Evolutionary conservation across 2,888 invertebrate species (phyloP).

Genomic region (Phytoseiulus persimilis): DNA sequence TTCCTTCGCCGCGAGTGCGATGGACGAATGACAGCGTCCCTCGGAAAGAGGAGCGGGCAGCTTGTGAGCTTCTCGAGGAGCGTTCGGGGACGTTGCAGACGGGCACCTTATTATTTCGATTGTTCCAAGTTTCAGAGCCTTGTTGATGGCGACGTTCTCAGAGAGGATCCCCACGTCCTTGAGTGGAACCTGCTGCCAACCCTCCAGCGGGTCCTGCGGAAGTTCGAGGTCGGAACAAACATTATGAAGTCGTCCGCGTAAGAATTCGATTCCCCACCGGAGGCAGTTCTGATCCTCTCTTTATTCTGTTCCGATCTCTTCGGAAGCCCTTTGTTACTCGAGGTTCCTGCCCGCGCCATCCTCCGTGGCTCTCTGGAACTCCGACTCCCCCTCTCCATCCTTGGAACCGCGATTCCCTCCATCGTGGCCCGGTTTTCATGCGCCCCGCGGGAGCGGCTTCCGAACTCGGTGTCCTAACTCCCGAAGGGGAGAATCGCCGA

Average conservation of each 20-base stretch:
- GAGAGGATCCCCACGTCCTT: background rate
- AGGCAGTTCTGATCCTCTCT: background rate
- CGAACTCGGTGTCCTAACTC: too few species aligned
- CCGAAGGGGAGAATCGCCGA: too few species aligned
- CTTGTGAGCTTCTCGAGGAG: too few species aligned
- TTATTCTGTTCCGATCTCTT: background rate
- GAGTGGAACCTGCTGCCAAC: background rate
- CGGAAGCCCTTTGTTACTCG: background rate
- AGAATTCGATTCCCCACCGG: background rate
- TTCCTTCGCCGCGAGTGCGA: too few species aligned
- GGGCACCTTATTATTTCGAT: background rate
- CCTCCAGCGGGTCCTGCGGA: background rate
- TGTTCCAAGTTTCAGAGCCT: background rate
- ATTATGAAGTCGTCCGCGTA: background rate
- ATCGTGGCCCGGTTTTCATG: too few species aligned
- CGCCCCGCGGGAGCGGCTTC: too few species aligned
- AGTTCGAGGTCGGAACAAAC: background rate
- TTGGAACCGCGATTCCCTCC: too few species aligned
- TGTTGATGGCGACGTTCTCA: background rate
- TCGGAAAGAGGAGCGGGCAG: too few species aligned
- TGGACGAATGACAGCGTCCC: too few species aligned
- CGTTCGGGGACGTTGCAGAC: background rate
- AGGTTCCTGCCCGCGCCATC: background rate
- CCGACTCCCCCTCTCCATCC: background rate
- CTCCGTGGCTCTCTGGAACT: background rate